phyloP scores from a whole-genome alignment of 30 jellyfish, hydroid and myxozoan genomes.

The Calvadosia cruxmelitensis region DNA sequence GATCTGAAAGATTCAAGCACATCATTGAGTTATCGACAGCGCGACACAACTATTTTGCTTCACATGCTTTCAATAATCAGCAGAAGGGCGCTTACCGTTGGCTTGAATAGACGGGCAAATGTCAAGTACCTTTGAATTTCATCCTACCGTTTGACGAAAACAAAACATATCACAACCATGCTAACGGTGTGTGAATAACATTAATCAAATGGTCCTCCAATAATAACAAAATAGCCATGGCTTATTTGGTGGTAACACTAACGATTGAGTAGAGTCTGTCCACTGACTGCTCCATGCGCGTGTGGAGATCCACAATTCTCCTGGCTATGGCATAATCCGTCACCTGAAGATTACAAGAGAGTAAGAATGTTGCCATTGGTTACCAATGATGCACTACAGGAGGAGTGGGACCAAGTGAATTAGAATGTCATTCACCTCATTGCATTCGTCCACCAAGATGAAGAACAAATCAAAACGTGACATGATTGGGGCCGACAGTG shows the following conservation, averaged over 20 bases:
- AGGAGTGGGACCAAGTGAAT: too few relatives aligned
- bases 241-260: not conserved
- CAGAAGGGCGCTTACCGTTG: conserved; percentile 52
- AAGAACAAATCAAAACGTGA: conserved; percentile 96
- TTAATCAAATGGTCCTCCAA: not conserved
- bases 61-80: too few relatives aligned
- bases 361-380: too few relatives aligned
- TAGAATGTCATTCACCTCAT: conserved; percentile 49
- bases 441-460: conserved; percentile 97
- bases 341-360: conserved; percentile 22
- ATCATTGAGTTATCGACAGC: too few relatives aligned
- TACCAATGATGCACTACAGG: too few relatives aligned
- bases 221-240: too few relatives aligned
- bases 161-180: not conserved
- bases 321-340: conserved; percentile 95
- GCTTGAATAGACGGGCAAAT: conserved; percentile 93
- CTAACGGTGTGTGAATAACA: not conserved
- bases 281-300: conserved; percentile 69
- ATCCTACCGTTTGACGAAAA: conserved; percentile 26
- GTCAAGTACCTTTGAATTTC: conserved; percentile 82
- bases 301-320: conserved; percentile 82
- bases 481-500: conserved; percentile 96
- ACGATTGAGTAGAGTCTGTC: conserved; percentile 76
- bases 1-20: conserved; percentile 15
- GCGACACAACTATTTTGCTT: too few relatives aligned